Evolutionary conservation across 1,140 invertebrate species (phyloP), one percentile per base, ranked within the genome.

Genomic region (Brachionus paranguensis): DNA sequence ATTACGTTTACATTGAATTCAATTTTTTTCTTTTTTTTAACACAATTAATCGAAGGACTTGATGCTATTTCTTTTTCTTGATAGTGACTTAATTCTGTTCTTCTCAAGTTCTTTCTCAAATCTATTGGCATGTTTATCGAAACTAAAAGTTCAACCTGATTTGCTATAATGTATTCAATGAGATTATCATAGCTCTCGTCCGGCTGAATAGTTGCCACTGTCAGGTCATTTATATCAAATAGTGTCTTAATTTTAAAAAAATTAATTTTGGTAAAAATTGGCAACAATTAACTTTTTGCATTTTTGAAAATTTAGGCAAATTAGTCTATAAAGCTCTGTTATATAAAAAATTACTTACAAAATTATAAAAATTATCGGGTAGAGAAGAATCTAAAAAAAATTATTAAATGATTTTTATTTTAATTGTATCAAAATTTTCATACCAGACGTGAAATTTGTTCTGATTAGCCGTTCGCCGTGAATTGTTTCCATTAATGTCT

Each of bases 221-320:
- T 81, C 12, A 81, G n/a, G 41, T 81, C 78, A 64, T 68, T 68
- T 37, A 41, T 60, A 45, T 68, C 64, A 81, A 24, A 81, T 37
- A 37, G 33, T 37, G 33, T 37, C 33, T 37, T 29, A 55, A 17
- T 27, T 55, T 53, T 0, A 79, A 55, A 74, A 29, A 29, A 29
- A 10, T 45, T 7, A 43, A 45, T 37, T 37, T 37, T 37, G 1
- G 1, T 2, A 29, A 29, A 24, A 24, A 1, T 24, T 24, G 24
- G 24, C 24, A 24, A 24, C 24, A 24, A 24, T 24, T 24, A 24
- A 24, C 24, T 24, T 24, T 24, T 37, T 37, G 4, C 1, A 7
- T 37, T 37, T 37, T 37, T 7, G 33, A 37, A 37, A 37, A 37
- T 37, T 37, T 7, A 37, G 5, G 33, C 6, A 37, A 37, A 37